Evolutionary conservation across 2,888 invertebrate species (phyloP).

Genomic region (Cataglyphis albicans): DNA sequence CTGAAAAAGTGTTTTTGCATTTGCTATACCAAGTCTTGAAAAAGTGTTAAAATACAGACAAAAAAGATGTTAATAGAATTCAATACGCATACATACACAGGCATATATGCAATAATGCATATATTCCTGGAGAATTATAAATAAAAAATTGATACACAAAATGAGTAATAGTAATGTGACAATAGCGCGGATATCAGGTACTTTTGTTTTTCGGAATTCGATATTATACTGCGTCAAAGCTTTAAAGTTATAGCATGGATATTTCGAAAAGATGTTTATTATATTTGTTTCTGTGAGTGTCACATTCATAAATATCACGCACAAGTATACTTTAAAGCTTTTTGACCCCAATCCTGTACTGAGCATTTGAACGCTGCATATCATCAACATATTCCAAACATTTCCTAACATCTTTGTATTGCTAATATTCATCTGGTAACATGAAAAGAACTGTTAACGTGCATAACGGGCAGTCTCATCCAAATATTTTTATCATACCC

Average conservation of each 20-base stretch:
- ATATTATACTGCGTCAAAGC: conserved; percentile 65
- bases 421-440: conserved; percentile 76
- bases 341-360: conserved; percentile 64
- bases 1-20: not conserved
- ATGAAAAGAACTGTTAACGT: conserved; percentile 62
- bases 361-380: conserved; percentile 63
- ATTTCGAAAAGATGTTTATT: conserved; percentile 68
- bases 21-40: not conserved
- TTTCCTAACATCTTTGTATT: conserved; percentile 70
- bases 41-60: conserved; percentile 18
- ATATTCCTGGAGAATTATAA: not conserved
- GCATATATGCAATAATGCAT: not conserved
- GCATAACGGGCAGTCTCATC: conserved; percentile 66
- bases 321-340: conserved; percentile 75
- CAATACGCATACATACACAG: not conserved
- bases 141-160: conserved; percentile 46
- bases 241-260: conserved; percentile 64
- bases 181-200: conserved; percentile 71
- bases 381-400: conserved; percentile 66
- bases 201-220: conserved; percentile 64
- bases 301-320: conserved; percentile 72
- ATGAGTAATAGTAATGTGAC: conserved; percentile 65
- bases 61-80: conserved; percentile 19
- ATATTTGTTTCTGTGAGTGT: conserved; percentile 50
- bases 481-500: conserved; percentile 38